phyloP scores from a whole-genome alignment of 2,888 invertebrate genomes.

The Margaritifera margaritifera region DNA sequence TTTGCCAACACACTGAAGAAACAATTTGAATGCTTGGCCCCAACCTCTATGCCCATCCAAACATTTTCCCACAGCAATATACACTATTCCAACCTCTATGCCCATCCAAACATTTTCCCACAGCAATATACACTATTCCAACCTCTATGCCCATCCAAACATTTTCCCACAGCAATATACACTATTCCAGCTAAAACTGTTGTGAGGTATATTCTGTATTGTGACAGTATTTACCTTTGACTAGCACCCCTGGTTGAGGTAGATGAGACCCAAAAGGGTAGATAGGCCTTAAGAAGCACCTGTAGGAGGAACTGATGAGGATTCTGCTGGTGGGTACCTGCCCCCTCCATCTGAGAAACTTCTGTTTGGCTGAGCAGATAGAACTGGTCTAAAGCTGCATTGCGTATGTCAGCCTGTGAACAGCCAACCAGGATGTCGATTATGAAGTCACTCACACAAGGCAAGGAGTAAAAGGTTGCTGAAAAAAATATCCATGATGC shows the following conservation, averaged over 20 bases:
- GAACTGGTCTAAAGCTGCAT: constrained; percentile 72
- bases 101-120: no score
- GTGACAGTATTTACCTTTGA: constrained; percentile 61
- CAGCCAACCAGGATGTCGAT: constrained; percentile 74
- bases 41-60: no score
- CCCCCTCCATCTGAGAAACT: constrained; percentile 30
- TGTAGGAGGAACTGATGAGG: constrained; percentile 70
- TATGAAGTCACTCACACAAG: constrained; percentile 73
- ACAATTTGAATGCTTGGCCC: no score
- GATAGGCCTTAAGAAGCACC: constrained; percentile 73
- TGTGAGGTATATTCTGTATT: no score
- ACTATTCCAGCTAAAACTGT: no score
- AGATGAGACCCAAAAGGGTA: constrained; percentile 75
- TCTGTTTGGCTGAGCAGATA: constrained; percentile 68
- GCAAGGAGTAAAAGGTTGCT: constrained; percentile 72
- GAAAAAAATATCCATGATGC: constrained; percentile 27
- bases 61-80: no score
- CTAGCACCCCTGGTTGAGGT: constrained; percentile 72
- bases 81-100: no score
- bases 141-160: no score
- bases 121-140: no score
- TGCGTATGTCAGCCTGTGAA: constrained; percentile 69
- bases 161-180: no score
- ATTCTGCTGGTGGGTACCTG: constrained; percentile 54
- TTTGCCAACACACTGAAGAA: no score